A percentile compares a stretch with the other conserved stretches of the same genome.
phyloP scores from a whole-genome alignment of 2,797 vertebrate genomes.

The Sciurus vulgaris region DNA sequence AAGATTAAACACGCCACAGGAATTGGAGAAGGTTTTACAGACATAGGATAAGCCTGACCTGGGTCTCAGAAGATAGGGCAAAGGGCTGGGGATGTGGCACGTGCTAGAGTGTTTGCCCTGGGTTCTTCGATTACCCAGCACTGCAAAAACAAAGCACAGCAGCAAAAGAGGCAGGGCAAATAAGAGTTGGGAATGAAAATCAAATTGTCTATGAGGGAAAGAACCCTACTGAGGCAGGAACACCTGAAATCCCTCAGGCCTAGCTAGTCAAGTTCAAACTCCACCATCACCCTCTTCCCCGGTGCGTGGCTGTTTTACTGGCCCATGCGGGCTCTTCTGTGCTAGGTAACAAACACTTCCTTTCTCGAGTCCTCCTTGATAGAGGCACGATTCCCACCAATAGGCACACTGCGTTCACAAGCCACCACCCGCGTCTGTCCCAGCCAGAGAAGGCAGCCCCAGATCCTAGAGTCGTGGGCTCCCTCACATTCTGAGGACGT shows the following conservation, averaged over 20 bases:
- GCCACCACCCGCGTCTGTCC: background rate
- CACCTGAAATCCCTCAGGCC: background rate
- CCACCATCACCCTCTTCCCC: background rate
- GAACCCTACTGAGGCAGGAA: background rate
- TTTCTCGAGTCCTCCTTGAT: background rate
- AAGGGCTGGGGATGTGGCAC: background rate
- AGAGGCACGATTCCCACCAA: background rate
- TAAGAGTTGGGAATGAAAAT: constrained; percentile 1
- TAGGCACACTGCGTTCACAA: background rate
- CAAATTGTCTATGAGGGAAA: background rate
- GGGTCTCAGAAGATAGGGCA: background rate
- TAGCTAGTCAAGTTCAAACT: background rate
- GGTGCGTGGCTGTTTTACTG: background rate
- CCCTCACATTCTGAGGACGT: constrained; percentile 46
- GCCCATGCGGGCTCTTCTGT: background rate
- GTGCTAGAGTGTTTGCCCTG: too few species aligned
- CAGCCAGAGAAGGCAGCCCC: background rate
- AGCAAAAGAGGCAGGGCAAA: background rate
- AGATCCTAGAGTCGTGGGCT: background rate
- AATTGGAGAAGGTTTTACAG: background rate
- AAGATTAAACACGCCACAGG: background rate
- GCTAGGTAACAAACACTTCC: background rate
- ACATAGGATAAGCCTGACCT: background rate
- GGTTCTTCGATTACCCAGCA: too few species aligned
- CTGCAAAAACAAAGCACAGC: too few species aligned